A percentile compares a stretch with the other conserved stretches of the same genome.
Conservation (phyloP, 2,113 vertebrate genomes). For the Ibidorhyncha struthersii region DNA sequence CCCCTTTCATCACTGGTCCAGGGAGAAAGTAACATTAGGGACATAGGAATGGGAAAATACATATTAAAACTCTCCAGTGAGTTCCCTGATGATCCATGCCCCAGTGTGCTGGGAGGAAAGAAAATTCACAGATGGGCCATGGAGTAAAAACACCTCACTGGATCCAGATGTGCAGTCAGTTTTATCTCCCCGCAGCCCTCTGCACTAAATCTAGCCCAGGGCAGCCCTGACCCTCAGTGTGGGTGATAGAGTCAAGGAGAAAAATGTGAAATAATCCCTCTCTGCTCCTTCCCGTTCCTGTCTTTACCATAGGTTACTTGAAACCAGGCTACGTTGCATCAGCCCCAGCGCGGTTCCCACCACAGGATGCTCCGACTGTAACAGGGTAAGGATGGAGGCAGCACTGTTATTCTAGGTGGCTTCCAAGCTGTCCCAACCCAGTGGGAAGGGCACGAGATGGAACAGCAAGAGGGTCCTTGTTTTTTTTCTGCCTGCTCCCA, state of each 20-base stretch:
- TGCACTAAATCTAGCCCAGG: neutral
- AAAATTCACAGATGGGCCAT: neutral
- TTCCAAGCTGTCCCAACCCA: neutral
- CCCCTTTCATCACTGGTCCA: neutral
- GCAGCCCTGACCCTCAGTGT: neutral
- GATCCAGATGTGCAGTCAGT: neutral
- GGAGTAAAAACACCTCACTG: neutral
- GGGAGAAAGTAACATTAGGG: neutral
- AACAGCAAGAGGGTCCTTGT: neutral
- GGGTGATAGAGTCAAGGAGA: neutral
- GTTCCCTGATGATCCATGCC: neutral
- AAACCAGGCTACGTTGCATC: neutral
- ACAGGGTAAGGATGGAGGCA: neutral
- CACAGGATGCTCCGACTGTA: accelerated
- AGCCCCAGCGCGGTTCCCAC: accelerated
- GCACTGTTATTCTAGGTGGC: neutral
- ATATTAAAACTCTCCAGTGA: neutral
- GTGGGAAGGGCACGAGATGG: accelerated
- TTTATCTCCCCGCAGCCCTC: neutral
- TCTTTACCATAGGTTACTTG: neutral
- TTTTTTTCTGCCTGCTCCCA: neutral
- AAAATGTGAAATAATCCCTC: neutral
- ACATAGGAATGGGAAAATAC: neutral
- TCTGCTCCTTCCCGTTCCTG: neutral
- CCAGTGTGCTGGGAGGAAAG: neutral